Conservation (phyloP, 2,113 vertebrate genomes). For the Bothrops jararaca region DNA sequence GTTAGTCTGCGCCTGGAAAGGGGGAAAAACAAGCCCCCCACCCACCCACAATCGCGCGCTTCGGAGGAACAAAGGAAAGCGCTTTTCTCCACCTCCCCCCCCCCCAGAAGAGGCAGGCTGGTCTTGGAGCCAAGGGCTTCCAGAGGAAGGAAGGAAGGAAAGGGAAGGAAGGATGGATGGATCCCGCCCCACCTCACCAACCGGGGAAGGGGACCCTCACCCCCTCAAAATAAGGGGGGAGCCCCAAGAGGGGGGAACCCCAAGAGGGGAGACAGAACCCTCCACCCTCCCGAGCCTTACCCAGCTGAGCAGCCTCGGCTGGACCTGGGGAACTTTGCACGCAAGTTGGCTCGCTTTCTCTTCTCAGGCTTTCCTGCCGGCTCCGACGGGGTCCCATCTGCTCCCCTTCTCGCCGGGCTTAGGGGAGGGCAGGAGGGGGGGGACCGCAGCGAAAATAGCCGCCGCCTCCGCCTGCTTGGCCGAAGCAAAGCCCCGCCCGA, state of each 20-base stretch:
- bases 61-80: not conserved
- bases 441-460: not conserved
- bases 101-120: not conserved
- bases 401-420: not conserved
- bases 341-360: not conserved
- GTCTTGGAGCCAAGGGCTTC: not conserved
- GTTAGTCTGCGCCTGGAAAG: not conserved
- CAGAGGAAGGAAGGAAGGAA: too few relatives aligned
- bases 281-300: not conserved
- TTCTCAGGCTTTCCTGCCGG: not conserved
- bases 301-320: not conserved
- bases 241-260: not conserved
- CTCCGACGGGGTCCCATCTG: not conserved
- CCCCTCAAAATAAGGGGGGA: not conserved
- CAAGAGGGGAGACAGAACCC: not conserved
- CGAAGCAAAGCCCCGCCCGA: not conserved
- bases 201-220: not conserved
- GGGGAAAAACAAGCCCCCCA: not conserved
- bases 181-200: too few relatives aligned
- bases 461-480: not conserved
- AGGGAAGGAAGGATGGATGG: too few relatives aligned
- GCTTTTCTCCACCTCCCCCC: fast-evolving
- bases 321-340: not conserved
- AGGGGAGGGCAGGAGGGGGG: too few relatives aligned
- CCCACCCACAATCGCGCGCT: not conserved